These are phyloP conservation scores for Festucalex cinctus DNA, from an alignment of 2,113 vertebrate species.

Conservation along the genomic window DNA sequence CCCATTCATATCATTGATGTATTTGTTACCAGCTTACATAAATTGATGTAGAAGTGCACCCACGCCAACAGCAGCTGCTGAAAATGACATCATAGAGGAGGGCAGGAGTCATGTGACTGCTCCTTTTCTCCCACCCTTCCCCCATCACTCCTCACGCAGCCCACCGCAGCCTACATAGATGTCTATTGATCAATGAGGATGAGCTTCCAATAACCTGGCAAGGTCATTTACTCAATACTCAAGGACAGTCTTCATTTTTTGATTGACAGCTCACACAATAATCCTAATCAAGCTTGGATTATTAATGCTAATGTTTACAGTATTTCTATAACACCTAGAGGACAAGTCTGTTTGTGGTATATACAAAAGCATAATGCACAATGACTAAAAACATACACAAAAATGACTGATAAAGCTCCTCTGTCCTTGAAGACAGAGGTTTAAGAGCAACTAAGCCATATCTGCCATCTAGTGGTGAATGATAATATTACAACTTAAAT, in stretches of 20 bases:
- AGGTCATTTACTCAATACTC: not conserved
- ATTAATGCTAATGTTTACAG: conserved; percentile 2
- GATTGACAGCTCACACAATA: not conserved
- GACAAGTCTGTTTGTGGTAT: not conserved
- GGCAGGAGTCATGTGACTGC: conserved; percentile 35
- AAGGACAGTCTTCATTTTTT: not conserved
- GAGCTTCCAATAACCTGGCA: not conserved
- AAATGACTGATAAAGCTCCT: not conserved
- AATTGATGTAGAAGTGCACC: not conserved
- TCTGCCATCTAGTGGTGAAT: too few relatives aligned
- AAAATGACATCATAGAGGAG: conserved; percentile 20
- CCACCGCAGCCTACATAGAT: not conserved
- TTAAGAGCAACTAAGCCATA: too few relatives aligned
- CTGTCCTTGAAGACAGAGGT: too few relatives aligned
- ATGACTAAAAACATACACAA: not conserved
- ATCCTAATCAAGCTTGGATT: not conserved
- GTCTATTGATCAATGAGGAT: conserved; percentile 29
- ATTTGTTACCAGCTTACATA: not conserved
- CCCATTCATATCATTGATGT: conserved; percentile 2
- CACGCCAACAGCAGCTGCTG: conserved; percentile 20
- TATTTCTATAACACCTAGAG: conserved; percentile 34
- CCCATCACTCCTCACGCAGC: conserved; percentile 34
- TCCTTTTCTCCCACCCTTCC: not conserved
- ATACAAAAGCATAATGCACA: not conserved
- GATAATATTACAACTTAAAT: too few relatives aligned